Evolutionary conservation across 2,888 invertebrate genomes (phyloP), one percentile per base, ranked within the genome.

Genomic region (Entomobrya proxima): DNA sequence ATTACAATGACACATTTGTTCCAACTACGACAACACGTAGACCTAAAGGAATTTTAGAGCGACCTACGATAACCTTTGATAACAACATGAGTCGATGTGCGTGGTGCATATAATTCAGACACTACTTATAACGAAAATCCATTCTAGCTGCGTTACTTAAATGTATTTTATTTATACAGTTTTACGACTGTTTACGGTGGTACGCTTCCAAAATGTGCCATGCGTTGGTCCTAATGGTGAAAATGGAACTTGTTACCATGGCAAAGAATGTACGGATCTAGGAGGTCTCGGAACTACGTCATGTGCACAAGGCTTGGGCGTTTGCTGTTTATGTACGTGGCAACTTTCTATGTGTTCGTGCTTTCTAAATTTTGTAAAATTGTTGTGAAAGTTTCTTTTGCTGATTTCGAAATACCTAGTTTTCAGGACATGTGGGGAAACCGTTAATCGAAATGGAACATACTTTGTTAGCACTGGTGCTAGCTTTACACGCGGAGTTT

Each of bases 281-380:
- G 94, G 94, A 72, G 96, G 96, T 1, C 92, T 93, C 6, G 91
- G 93, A 0, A 93, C 94, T 91, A 95, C 95, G n/a, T 91, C 93
- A 0, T 96, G 96, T 91, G 95, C 95, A 18, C 94, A 94, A 91
- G 95, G 95, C 4, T 94, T 94, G 90, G 96, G 95, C 13, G 94
- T 94, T 35, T 96, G 96, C 91, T 96, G 96, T 91, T 93, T 95
- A 87, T 94, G 96, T 96, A 93, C 94, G 95, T 21, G n/a, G 2
- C 11, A 15, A 15, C 4, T 35, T 64, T 37, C 11, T 37, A 37
- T 15, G 40, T 40, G 21, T 52, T 72, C 30, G 21, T 61, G 24
- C 40, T 6, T 32, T 40, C 27, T n/a, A n/a, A n/a, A n/a, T n/a
- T n/a, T n/a, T n/a, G n/a, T n/a, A n/a, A n/a, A n/a, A 15, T 61